Conservation (phyloP, 2,888 invertebrate genomes). For the Lymantria dispar region DNA sequence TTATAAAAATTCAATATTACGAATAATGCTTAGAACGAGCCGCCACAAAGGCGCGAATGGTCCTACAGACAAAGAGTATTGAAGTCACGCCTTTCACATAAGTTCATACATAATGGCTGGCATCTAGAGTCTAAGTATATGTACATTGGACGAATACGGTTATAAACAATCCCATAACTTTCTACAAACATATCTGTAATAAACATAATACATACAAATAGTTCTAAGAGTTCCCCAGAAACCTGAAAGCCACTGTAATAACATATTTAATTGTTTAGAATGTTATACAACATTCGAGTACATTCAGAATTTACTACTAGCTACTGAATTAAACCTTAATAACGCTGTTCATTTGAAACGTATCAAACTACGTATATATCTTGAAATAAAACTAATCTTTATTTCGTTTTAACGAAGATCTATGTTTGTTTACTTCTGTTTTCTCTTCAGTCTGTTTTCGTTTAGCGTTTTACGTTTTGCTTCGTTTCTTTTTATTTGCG, state of each 20-base stretch:
- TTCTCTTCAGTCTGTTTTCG: conserved; percentile 36
- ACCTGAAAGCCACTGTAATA: conserved; percentile 41
- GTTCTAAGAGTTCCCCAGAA: conserved; percentile 23
- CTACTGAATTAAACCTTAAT: conserved; percentile 67
- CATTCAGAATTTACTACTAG: conserved; percentile 64
- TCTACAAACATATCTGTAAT: conserved; percentile 6
- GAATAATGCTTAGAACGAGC: conserved; percentile 9
- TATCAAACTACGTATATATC: conserved; percentile 18
- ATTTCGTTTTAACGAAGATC: conserved; percentile 14
- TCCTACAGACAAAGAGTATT: conserved; percentile 26
- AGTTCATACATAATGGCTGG: conserved; percentile 14
- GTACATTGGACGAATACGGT: background rate
- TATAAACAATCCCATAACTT: conserved; percentile 1
- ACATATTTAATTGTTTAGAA: conserved; percentile 54
- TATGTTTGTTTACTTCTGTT: conserved; percentile 18
- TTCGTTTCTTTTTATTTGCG: conserved; percentile 68
- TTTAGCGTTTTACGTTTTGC: conserved; percentile 42
- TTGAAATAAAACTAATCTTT: conserved; percentile 35
- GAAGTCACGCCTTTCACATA: conserved; percentile 13
- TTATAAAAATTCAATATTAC: conserved; percentile 5
- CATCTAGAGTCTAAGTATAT: background rate
- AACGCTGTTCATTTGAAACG: conserved; percentile 34
- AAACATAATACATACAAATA: conserved; percentile 20
- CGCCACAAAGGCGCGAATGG: conserved; percentile 2
- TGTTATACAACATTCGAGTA: conserved; percentile 51